A percentile compares a stretch with the other conserved stretches of the same genome.
Conservation (phyloP, 2,797 vertebrate genomes). For the Phrynocephalus forsythii region DNA sequence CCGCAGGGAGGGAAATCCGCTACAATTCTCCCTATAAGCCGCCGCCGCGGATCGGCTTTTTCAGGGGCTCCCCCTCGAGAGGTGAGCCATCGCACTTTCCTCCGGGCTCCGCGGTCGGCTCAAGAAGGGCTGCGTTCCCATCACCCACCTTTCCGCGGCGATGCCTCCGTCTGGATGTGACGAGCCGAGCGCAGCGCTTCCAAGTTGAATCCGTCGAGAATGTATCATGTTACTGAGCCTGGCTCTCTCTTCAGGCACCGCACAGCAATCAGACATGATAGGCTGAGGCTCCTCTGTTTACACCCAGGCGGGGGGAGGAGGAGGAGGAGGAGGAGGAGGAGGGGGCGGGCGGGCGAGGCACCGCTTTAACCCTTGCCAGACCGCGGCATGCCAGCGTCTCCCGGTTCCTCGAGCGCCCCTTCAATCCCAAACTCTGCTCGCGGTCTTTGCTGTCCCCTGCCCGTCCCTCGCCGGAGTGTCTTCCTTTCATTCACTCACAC, state of each 20-base stretch:
- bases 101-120: constrained; percentile 78
- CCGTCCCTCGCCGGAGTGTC: neutral
- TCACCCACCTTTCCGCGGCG: constrained; percentile 77
- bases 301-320: constrained; percentile 74
- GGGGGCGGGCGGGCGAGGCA: constrained; percentile 70
- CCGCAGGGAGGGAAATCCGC: neutral
- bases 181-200: constrained; percentile 80
- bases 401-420: neutral
- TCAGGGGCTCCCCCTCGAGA: neutral
- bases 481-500: neutral
- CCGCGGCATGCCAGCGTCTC: neutral
- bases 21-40: constrained; percentile 53
- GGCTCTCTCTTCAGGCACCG: constrained; percentile 76
- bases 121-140: constrained; percentile 74
- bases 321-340: constrained; percentile 66
- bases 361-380: constrained; percentile 72
- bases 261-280: constrained; percentile 86
- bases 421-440: neutral
- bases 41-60: constrained; percentile 5
- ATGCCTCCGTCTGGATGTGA: constrained; percentile 73
- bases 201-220: constrained; percentile 83
- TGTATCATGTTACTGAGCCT: constrained; percentile 87
- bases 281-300: constrained; percentile 86
- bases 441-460: neutral
- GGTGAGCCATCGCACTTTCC: constrained; percentile 76